Conservation (phyloP, 2,888 invertebrate species). For the Argyresthia goedartella region DNA sequence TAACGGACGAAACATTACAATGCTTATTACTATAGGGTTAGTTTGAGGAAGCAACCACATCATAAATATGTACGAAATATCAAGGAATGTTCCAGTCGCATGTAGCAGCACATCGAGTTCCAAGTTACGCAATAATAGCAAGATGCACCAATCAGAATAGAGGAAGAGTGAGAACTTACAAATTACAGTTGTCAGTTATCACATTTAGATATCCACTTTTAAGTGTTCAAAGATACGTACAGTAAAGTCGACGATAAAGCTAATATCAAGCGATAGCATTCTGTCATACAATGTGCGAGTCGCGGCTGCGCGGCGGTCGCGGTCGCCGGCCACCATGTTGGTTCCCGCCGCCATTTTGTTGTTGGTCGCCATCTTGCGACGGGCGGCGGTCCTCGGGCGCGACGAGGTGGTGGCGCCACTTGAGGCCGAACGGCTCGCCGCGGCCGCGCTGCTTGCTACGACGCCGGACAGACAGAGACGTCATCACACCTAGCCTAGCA, state of each 20-base stretch:
- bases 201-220: too few species aligned
- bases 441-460: constrained; percentile 35
- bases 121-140: too few species aligned
- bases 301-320: constrained; percentile 17
- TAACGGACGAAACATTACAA: constrained; percentile 24
- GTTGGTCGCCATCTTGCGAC: constrained; percentile 8
- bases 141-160: too few species aligned
- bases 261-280: constrained; percentile 14
- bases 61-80: background rate
- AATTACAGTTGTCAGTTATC: too few species aligned
- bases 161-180: too few species aligned
- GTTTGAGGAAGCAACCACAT: background rate
- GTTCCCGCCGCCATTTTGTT: constrained; percentile 12
- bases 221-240: too few species aligned
- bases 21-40: too few species aligned
- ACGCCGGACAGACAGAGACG: constrained; percentile 32
- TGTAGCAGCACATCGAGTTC: too few species aligned
- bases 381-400: constrained; percentile 30
- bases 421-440: constrained; percentile 35
- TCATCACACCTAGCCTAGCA: constrained; percentile 18
- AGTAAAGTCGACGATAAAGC: background rate
- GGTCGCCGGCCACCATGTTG: constrained; percentile 14
- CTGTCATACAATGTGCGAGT: constrained; percentile 36
- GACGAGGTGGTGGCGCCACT: constrained; percentile 47
- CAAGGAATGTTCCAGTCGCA: constrained; percentile 2